Evolutionary conservation across 2,888 invertebrate genomes (phyloP), one percentile per base, ranked within the genome.

Genomic region (Melikaiella ostensackeni): DNA sequence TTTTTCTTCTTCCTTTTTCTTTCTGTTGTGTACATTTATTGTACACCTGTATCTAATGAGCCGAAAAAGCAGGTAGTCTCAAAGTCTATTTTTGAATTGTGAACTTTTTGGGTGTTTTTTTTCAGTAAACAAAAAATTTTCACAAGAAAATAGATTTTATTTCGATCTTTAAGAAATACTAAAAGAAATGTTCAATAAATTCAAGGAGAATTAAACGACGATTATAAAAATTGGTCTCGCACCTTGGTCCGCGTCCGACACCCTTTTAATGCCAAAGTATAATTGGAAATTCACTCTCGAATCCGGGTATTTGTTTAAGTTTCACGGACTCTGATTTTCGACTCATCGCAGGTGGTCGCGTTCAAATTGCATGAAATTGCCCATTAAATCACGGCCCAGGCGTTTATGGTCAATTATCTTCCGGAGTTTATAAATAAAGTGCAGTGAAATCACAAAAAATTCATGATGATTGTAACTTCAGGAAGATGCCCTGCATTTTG

Each of bases 331-430:
- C 46, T 9, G 4, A 42, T 46, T 62, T 64, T 35, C 30, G 7
- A 27, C 27, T 16, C 27, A 27, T 59, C 7, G 27, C 59, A 59
- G 55, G n/a, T 55, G 55, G 57, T 66, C 55, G 33, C 6, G 75
- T 35, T 50, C 35, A 63, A 42, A 64, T 42, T 64, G 57, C 57
- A 64, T 57, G 57, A 66, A 75, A 75, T 66, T 46, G 75, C 2
- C 59, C 59, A 62, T 75, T 75, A 75, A 75, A 75, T 75, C 62
- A 75, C 61, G 59, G 62, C 35, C 38, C 61, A 59, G 75, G 61
- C 75, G 75, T 75, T 75, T 75, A 75, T 62, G 27, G 33, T 62
- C 75, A 46, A 75, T 75, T 70, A 70, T 5, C 8, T 33, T 9
- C 46, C 30, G 7, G 42, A 55, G 8, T 66, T 66, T 24, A 9